Evolutionary conservation across 2,888 invertebrate species (phyloP), one percentile per base, ranked within the genome.

Genomic region (Andrena marginata): DNA sequence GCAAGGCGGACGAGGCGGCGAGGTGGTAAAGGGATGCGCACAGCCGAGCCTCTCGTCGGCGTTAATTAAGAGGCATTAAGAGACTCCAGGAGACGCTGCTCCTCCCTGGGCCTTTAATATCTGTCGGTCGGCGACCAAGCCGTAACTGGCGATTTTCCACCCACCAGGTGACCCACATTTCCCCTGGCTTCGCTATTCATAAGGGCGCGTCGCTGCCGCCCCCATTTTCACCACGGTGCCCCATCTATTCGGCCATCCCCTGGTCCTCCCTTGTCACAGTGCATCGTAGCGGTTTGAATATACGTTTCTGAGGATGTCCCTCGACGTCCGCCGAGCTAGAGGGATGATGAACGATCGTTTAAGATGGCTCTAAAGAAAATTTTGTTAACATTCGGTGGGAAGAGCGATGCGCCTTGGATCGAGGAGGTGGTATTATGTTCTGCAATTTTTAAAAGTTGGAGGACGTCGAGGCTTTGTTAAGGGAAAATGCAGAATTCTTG

Each of bases 1-100:
- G 82, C 79, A 82, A 82, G 64, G 79, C 56, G 74, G 77, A 56
- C 65, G 77, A 86, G 79, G 76, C 31, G 72, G 69, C 48, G 71
- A 82, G 82, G 78, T 63, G 78, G 77, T 64, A 84, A 88, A 84
- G 80, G 68, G 84, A 87, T 87, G 88, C 84, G 74, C 80, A 82
- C 64, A 76, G 62, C 70, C 63, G 67, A 79, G 64, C 71, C 85
- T 85, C 80, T 84, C 84, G 80, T 88, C 84, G 84, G 78, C 87
- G 87, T 90, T 90, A 90, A 90, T 89, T 90, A 90, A 90, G 89
- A 85, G 86, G 80, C 84, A 87, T 86, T 89, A 89, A 89, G 89
- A 85, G 89, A 84, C 84, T 90, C 84, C 54, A 70, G 85, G 85
- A 84, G 85, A 88, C 82, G 84, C 76, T 63, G 83, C 42, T 70